phyloP scores from a whole-genome alignment of 92 coral and sea anemone species.

The Porites divaricata region DNA sequence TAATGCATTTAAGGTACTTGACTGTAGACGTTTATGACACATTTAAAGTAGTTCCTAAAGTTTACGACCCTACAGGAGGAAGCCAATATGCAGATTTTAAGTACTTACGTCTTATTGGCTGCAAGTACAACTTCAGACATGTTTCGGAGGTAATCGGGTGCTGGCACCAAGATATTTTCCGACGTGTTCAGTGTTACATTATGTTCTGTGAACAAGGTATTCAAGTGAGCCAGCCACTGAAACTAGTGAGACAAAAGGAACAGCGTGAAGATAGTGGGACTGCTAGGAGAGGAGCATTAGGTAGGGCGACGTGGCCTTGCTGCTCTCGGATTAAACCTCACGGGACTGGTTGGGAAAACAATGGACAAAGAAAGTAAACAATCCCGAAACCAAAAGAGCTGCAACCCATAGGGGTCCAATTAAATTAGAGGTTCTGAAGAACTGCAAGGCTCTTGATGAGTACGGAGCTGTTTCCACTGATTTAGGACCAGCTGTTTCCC shows the following conservation, averaged over 20 bases:
- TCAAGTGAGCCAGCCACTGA: slow-evolving; percentile 68
- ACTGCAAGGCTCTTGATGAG: too few relatives aligned
- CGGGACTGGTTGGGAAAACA: too few relatives aligned
- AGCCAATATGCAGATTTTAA: too few relatives aligned
- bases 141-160: slow-evolving; percentile 70
- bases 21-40: too few relatives aligned
- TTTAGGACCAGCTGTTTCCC: too few relatives aligned
- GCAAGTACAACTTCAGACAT: slow-evolving; percentile 60
- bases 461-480: too few relatives aligned
- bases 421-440: too few relatives aligned
- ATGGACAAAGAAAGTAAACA: too few relatives aligned
- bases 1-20: too few relatives aligned
- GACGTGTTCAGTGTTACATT: slow-evolving; percentile 45
- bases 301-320: neutral
- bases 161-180: slow-evolving; percentile 64
- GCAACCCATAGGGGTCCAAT: too few relatives aligned
- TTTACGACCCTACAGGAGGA: neutral
- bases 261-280: neutral
- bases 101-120: slow-evolving; percentile 58
- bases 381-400: too few relatives aligned
- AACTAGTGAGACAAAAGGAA: slow-evolving; percentile 36
- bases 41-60: neutral
- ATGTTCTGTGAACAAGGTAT: slow-evolving; percentile 51
- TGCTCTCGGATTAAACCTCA: too few relatives aligned
- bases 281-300: neutral